Evolutionary conservation across 2,797 vertebrate species (phyloP), one percentile per base, ranked within the genome.

Genomic region (Aplochiton taeniatus): DNA sequence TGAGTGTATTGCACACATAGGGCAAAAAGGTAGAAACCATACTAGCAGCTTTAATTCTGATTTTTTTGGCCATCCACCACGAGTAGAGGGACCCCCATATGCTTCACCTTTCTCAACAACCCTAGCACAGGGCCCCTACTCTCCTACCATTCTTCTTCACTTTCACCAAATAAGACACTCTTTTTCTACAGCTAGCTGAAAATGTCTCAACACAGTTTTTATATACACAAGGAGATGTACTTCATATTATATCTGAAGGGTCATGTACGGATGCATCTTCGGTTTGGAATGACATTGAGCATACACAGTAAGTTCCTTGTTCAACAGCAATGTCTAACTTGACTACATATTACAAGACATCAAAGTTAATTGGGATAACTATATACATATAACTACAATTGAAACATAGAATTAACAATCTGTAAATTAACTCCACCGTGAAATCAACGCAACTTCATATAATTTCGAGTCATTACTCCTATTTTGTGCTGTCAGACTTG

Each of bases 21-120:
- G 44, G 48, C 31, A 42, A 60, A 47, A 1, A 72, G 55, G 67
- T 78, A 68, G 71, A 71, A 78, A 19, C 70, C 78, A 80, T 58
- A 72, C 75, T 68, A 78, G 83, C 82, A 84, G 83, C 78, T 68
- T 72, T 43, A 68, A 16, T n/a, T n/a, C n/a, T 66, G 41, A 8
- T 53, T 16, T 19, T 31, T 31, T 31, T 43, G 66, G 66, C 73
- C 76, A 68, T 14, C 18, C 13, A 8, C 31, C 64, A 56, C 47
- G 45, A 41, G 11, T 61, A 11, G n/a, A n/a, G 48, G 70, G 63
- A 8, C 48, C 70, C 45, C 65, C 19, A 52, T n/a, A 11, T 13
- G 9, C 4, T 18, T 48, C 9, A 7, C 0, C 16, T 47, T 14
- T 49, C 44, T 49, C 52, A 10, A 4, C 12, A n/a, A 46, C 64